Evolutionary conservation across 1,140 invertebrate species (phyloP).

Genomic region (Bombus affinis): DNA sequence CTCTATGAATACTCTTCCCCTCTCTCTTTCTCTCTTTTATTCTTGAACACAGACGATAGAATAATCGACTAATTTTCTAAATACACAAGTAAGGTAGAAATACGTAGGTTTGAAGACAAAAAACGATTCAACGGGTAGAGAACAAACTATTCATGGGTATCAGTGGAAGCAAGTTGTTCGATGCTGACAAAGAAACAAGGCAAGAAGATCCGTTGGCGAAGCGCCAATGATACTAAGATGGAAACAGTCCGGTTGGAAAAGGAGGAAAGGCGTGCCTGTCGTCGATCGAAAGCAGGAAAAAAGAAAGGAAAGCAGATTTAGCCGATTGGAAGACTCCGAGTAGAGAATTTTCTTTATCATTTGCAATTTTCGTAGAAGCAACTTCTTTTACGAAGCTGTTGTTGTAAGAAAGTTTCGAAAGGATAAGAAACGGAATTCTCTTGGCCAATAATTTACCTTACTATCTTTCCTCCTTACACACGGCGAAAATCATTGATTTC

Average conservation of each 20-base stretch:
- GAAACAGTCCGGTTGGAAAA: not conserved
- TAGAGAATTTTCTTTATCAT: not conserved
- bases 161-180: not conserved
- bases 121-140: not conserved
- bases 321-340: not conserved
- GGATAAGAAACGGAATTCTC: not conserved
- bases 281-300: not conserved
- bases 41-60: not conserved
- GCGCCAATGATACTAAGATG: not conserved
- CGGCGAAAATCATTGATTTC: not conserved
- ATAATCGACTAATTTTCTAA: not conserved
- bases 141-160: not conserved
- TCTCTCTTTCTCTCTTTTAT: not conserved
- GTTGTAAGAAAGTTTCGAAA: not conserved
- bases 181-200: not conserved
- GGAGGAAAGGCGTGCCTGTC: not conserved
- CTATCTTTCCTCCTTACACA: not conserved
- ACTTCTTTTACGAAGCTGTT: not conserved
- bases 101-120: no score
- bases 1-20: not conserved
- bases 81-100: not conserved
- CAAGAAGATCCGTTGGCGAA: slow-evolving; percentile 1
- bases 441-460: not conserved
- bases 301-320: not conserved
- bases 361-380: not conserved